Evolutionary conservation across 2,797 vertebrate genomes (phyloP).

Genomic region (Heteromormyrus szaboi): DNA sequence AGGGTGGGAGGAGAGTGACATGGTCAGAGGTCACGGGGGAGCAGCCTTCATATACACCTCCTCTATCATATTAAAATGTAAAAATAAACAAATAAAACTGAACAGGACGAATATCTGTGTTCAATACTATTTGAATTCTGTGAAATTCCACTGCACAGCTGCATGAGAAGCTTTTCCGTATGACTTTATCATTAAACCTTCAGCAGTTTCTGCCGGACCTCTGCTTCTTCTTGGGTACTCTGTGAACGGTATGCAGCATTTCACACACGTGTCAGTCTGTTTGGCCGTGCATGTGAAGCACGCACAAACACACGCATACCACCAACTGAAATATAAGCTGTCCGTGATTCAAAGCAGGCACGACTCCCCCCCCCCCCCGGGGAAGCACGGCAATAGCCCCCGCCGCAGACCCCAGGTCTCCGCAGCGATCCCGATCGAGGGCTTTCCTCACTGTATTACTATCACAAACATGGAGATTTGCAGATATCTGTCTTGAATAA

Average conservation of each 20-base stretch:
- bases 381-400: background rate
- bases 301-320: conserved; percentile 9
- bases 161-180: background rate
- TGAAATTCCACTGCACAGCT: background rate
- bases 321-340: background rate
- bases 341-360: conserved; percentile 4
- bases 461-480: background rate
- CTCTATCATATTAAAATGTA: background rate
- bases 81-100: background rate
- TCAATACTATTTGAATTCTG: background rate
- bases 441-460: background rate
- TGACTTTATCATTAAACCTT: background rate
- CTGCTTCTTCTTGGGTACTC: background rate
- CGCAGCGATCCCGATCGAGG: background rate
- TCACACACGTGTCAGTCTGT: background rate
- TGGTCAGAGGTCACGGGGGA: background rate
- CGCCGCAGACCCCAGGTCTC: background rate
- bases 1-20: background rate
- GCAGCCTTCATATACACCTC: background rate
- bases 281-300: background rate
- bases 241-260: background rate
- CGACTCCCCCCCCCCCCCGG: background rate
- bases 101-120: background rate
- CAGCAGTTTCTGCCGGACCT: background rate
- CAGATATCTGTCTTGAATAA: background rate